phyloP scores from a whole-genome alignment of 1,140 invertebrate genomes.

The Bombus balteatus region DNA sequence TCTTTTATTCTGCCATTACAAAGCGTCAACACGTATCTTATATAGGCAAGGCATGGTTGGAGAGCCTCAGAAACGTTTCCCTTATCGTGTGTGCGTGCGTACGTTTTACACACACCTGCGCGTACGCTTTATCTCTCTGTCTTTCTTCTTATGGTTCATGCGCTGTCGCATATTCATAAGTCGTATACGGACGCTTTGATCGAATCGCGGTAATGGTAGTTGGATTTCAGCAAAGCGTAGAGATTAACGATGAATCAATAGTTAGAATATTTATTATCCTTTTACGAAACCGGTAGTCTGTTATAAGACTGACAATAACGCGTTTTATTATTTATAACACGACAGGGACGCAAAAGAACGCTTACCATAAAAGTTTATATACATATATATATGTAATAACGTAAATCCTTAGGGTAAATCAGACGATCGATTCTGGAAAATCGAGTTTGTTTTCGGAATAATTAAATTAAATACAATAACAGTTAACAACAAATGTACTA shows the following conservation, averaged over 20 bases:
- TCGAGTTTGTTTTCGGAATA: no score
- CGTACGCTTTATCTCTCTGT: constrained; percentile 14
- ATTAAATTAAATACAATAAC: no score
- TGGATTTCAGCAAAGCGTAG: background rate
- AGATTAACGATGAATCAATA: background rate
- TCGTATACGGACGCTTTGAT: background rate
- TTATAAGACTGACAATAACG: background rate
- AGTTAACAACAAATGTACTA: no score
- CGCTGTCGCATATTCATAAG: background rate
- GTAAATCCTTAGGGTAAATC: no score
- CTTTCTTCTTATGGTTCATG: background rate
- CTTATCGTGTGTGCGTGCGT: constrained; percentile 23
- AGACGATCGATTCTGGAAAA: no score
- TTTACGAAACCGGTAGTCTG: background rate
- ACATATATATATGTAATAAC: no score
- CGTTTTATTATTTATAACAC: background rate
- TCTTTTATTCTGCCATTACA: constrained; percentile 78
- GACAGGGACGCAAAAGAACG: no score
- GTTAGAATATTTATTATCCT: background rate
- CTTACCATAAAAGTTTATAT: no score
- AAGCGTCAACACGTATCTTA: constrained; percentile 73
- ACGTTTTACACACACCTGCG: constrained; percentile 30
- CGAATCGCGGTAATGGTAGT: background rate
- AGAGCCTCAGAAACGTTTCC: constrained; percentile 17
- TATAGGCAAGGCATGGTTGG: constrained; percentile 53